Evolutionary conservation across 35 echinoderm and acorn worm genomes (phyloP), one percentile per base, ranked within the genome.

Genomic region (Apostichopus parvimensis): DNA sequence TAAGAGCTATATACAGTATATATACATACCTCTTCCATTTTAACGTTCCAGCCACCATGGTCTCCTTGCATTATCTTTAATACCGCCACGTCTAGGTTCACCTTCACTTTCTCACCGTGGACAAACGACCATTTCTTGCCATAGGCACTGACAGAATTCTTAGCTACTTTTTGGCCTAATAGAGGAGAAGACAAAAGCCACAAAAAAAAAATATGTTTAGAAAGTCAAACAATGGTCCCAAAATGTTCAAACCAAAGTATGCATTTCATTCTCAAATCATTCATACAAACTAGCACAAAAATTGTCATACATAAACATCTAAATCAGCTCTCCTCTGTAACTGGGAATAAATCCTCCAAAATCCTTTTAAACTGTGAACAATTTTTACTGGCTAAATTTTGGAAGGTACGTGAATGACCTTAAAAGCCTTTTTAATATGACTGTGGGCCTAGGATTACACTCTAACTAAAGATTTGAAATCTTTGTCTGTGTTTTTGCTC

Each of bases 11-110:
- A 82, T n/a, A n/a, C n/a, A n/a, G n/a, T n/a, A n/a, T n/a, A n/a
- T n/a, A n/a, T 57, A 77, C 83, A 78, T 87, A 99, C 97, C 91
- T 99, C 97, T 57, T 95, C 97, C 97, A 99, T 99, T 79, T 99
- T 99, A 20, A 91, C 93, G 82, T 99, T 99, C 97, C 97, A 99
- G 59, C 97, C 97, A 56, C 97, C 97, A 79, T 99, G 97, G 57
- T 95, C 97, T 64, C 94, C 97, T 53, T 99, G 97, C 97, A 99
- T 99, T 55, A 88, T 90, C 71, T 96, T 99, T 13, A 99, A 71
- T 6, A 99, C 91, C 2, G 94, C 93, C 1, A 92, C 82, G 1
- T 94, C 92, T 13, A 99, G 84, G 6, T 96, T 90, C 17, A 99
- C 97, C 65, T 99, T 99, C 15, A 99, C 97, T 83, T 99, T 99